phyloP scores from a whole-genome alignment of 2,113 vertebrate genomes.

The Talpa occidentalis region DNA sequence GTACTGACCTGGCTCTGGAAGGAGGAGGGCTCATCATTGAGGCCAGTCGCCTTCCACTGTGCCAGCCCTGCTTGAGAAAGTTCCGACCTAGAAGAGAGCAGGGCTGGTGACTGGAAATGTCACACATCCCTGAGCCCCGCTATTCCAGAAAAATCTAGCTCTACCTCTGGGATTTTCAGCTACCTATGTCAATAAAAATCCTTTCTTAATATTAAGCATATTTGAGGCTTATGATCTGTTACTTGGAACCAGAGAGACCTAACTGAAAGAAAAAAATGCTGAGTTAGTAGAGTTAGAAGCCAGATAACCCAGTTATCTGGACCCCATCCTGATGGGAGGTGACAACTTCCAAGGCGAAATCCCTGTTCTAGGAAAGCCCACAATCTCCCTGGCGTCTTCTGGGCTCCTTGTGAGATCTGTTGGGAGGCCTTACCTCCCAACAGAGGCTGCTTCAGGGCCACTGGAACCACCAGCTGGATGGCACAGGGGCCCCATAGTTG shows the following conservation, averaged over 20 bases:
- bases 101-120: not conserved
- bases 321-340: not conserved
- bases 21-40: not conserved
- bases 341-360: not conserved
- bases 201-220: not conserved
- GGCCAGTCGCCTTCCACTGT: no score
- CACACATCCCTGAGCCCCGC: not conserved
- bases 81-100: not conserved
- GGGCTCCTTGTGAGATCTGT: not conserved
- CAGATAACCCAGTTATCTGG: not conserved
- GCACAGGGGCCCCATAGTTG: not conserved
- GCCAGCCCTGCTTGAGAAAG: not conserved
- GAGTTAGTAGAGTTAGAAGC: not conserved
- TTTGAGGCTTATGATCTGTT: not conserved
- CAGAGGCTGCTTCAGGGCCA: not conserved
- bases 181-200: not conserved
- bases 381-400: not conserved
- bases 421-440: not conserved
- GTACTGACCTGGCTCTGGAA: not conserved
- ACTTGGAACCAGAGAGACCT: not conserved
- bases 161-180: not conserved
- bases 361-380: not conserved
- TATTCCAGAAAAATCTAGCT: not conserved
- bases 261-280: not conserved
- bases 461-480: not conserved